Evolutionary conservation across 2,888 invertebrate genomes (phyloP).

Genomic region (Macropis europaea): DNA sequence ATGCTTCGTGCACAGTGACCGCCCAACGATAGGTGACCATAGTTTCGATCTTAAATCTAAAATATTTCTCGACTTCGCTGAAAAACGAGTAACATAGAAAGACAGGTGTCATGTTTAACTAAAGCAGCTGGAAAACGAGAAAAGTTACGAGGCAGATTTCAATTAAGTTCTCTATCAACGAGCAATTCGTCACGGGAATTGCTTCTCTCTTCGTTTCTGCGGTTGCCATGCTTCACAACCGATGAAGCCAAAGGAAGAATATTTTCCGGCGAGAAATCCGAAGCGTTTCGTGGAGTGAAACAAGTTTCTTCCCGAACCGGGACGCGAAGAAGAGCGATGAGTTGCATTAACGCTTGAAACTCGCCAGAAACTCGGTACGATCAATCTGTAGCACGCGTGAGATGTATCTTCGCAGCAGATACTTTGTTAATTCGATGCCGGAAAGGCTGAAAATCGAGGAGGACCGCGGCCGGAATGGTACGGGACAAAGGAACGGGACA

Average conservation of each 20-base stretch:
- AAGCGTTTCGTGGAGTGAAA: slow-evolving; percentile 18
- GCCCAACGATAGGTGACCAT: too few species aligned
- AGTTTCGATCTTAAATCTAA: too few species aligned
- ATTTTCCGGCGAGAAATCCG: slow-evolving; percentile 28
- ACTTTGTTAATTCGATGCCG: slow-evolving; percentile 51
- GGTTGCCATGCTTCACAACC: background rate
- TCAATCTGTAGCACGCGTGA: slow-evolving; percentile 41
- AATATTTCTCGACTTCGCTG: too few species aligned
- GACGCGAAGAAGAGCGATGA: slow-evolving; percentile 51
- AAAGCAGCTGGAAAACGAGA: background rate
- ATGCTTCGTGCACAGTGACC: too few species aligned
- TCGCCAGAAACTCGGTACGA: slow-evolving; percentile 49
- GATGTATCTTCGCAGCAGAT: slow-evolving; percentile 38
- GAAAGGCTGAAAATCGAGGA: slow-evolving; percentile 36
- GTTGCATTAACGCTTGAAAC: slow-evolving; percentile 53
- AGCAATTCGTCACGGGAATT: slow-evolving; percentile 18
- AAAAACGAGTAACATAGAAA: background rate
- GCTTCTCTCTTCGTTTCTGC: background rate
- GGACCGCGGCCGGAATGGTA: slow-evolving; percentile 15
- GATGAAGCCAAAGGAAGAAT: slow-evolving; percentile 25
- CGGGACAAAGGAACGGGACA: slow-evolving; percentile 27
- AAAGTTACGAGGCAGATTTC: background rate
- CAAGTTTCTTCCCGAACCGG: slow-evolving; percentile 30
- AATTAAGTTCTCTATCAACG: slow-evolving; percentile 21
- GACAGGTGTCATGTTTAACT: background rate